Percentiles rank a stretch among this genome's conserved stretches.
phyloP scores from a whole-genome alignment of 2,113 vertebrate genomes.

The Vicugna pacos region DNA sequence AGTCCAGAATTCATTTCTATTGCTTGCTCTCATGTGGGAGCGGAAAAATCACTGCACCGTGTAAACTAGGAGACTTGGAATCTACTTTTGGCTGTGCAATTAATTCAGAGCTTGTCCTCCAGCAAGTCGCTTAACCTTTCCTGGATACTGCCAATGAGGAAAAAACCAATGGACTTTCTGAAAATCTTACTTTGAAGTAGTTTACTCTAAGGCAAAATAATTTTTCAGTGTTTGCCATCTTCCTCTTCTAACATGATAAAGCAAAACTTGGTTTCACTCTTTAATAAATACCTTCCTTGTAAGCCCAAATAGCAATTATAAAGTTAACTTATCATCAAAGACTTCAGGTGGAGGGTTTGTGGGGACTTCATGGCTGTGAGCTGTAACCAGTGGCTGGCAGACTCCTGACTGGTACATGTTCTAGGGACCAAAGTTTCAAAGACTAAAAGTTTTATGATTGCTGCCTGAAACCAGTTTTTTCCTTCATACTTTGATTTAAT shows the following conservation, averaged over 20 bases:
- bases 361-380: neutral
- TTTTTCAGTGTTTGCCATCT: slow-evolving; percentile 19
- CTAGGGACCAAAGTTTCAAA: slow-evolving; percentile 72
- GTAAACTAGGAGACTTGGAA: neutral
- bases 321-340: neutral
- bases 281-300: slow-evolving; percentile 44
- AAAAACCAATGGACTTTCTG: slow-evolving; percentile 24
- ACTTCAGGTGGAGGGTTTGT: neutral
- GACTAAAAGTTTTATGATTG: slow-evolving; percentile 67
- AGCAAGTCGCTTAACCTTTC: slow-evolving; percentile 6
- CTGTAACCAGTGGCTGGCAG: neutral
- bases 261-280: neutral
- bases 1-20: neutral
- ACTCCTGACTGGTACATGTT: slow-evolving; percentile 29
- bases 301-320: slow-evolving; percentile 21
- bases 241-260: slow-evolving; percentile 35
- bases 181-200: slow-evolving; percentile 50
- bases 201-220: slow-evolving; percentile 58
- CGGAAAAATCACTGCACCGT: neutral
- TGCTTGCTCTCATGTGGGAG: neutral
- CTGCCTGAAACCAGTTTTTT: slow-evolving; percentile 81
- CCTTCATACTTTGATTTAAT: slow-evolving; percentile 85
- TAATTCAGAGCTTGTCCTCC: neutral
- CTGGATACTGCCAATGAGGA: neutral
- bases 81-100: neutral